These are phyloP conservation scores for Moxostoma hubbsi DNA, from an alignment of 2,797 vertebrate species.

Conservation along the genomic window DNA sequence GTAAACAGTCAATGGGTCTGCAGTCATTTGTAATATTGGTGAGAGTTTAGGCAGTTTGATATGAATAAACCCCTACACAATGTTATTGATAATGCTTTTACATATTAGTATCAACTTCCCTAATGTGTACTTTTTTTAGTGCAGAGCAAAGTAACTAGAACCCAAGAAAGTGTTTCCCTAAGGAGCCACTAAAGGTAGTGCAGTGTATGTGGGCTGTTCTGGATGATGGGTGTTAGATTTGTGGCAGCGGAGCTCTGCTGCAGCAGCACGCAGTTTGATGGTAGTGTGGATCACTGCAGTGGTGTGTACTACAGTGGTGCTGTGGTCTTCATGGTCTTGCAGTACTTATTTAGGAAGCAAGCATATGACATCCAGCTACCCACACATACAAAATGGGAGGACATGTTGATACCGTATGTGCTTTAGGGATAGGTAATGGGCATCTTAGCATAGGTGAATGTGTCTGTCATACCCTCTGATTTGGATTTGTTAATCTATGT, in stretches of 20 bases:
- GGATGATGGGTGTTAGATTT: not conserved
- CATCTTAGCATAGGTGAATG: not conserved
- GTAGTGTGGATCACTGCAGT: constrained; percentile 13
- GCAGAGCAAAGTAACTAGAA: constrained; percentile 34
- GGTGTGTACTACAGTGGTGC: not conserved
- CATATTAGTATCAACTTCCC: no score
- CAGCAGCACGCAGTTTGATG: constrained; percentile 19
- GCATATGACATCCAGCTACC: constrained; percentile 13
- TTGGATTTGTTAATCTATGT: not conserved
- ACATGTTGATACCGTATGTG: not conserved
- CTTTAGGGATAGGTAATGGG: no score
- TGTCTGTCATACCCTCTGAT: not conserved
- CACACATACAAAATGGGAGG: constrained; percentile 17
- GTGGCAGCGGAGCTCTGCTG: not conserved
- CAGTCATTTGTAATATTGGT: no score
- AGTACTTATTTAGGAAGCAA: constrained; percentile 19
- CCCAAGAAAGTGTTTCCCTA: constrained; percentile 38
- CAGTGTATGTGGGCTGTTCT: not conserved
- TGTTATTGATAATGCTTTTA: no score
- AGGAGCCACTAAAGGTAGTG: constrained; percentile 34
- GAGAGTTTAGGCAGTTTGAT: no score
- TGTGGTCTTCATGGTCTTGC: constrained; percentile 11
- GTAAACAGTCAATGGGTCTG: no score
- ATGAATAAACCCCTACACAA: no score
- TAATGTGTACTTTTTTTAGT: constrained; percentile 21